Percentiles rank a stretch among this genome's conserved stretches.
Evolutionary conservation across 2,797 vertebrate genomes (phyloP).

Genomic region (Calcarius lapponicus): DNA sequence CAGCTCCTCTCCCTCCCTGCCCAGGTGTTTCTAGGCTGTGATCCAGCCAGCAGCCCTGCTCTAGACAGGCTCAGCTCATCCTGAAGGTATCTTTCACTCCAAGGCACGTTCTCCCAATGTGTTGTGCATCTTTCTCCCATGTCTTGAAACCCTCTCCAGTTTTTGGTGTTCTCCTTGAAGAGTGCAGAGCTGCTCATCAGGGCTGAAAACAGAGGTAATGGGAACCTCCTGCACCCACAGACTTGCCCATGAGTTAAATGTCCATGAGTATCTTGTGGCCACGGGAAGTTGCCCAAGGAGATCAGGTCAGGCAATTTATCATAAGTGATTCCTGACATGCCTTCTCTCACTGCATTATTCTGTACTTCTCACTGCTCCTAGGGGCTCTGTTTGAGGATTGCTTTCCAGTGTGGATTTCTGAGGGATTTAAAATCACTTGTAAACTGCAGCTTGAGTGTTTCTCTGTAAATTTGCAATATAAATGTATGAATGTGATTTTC

Average conservation of each 20-base stretch:
- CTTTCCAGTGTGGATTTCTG: constrained; percentile 13
- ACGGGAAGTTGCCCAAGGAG: not conserved
- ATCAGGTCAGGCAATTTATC: not conserved
- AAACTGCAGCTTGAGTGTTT: constrained; percentile 12
- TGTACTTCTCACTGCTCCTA: not conserved
- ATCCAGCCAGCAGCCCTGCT: not conserved
- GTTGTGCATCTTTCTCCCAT: not conserved
- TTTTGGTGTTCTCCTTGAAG: not conserved
- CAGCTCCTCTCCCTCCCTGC: not conserved
- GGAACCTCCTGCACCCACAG: not conserved
- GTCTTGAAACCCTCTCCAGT: not conserved
- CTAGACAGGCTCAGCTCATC: not conserved
- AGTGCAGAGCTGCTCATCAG: not conserved
- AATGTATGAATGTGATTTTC: constrained; percentile 33
- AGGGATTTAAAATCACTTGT: constrained; percentile 38
- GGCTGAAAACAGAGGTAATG: not conserved
- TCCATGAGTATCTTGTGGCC: not conserved
- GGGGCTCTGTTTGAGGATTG: constrained; percentile 6
- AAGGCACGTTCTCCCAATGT: not conserved
- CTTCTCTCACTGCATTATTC: not conserved
- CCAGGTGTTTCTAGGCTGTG: not conserved
- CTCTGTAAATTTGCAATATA: constrained; percentile 44
- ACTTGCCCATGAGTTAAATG: not conserved
- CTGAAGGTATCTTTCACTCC: rapidly evolving
- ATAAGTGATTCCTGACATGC: not conserved